A percentile compares a stretch with the other conserved stretches of the same genome.
Conservation (phyloP, 2,113 vertebrate genomes). For the Bothrops jararaca region DNA sequence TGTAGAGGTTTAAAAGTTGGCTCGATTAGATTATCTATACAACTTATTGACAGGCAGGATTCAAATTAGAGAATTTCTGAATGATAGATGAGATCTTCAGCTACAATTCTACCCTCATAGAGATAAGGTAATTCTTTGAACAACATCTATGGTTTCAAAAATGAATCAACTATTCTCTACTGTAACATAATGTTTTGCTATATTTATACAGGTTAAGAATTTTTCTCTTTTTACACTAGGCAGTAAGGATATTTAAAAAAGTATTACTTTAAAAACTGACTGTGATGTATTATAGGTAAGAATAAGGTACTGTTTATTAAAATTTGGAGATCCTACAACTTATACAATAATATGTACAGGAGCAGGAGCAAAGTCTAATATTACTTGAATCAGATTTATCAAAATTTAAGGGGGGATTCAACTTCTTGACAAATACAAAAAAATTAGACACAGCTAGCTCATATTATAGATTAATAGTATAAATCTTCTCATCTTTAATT, state of each 20-base stretch:
- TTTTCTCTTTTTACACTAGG: background rate
- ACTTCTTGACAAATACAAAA: background rate
- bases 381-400: background rate
- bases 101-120: background rate
- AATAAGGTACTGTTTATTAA: background rate
- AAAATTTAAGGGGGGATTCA: background rate
- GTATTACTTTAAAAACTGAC: background rate
- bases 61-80: background rate
- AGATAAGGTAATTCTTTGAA: background rate
- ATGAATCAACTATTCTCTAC: background rate
- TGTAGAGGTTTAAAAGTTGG: background rate
- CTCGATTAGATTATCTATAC: background rate
- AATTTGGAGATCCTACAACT: background rate
- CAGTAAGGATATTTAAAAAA: constrained; percentile 8
- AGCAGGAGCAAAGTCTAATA: background rate
- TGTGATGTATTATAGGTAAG: background rate
- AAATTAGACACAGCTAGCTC: too few relatives aligned
- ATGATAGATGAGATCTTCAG: too few relatives aligned
- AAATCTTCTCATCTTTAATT: background rate
- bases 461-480: background rate
- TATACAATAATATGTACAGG: background rate
- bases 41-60: background rate
- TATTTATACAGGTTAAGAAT: background rate
- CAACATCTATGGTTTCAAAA: background rate
- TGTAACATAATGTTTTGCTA: background rate